Conservation (phyloP, 2,888 invertebrate genomes). For the Drosophila phalerata region DNA sequence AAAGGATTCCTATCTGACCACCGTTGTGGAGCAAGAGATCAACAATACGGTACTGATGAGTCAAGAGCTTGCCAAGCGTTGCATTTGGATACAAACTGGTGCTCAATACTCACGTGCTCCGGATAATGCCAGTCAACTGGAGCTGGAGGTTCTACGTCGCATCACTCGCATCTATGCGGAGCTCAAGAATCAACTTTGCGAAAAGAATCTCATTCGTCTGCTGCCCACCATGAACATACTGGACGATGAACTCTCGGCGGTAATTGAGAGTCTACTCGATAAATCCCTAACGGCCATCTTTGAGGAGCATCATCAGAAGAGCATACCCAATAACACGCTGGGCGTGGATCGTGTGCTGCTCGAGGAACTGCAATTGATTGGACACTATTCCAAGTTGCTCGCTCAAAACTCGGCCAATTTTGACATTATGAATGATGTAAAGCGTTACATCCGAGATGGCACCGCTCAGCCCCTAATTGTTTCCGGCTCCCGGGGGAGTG, state of each 20-base stretch:
- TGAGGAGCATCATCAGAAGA: slow-evolving; percentile 89
- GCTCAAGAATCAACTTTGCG: slow-evolving; percentile 90
- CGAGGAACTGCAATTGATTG: slow-evolving; percentile 90
- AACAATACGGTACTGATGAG: slow-evolving; percentile 93
- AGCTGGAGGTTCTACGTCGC: slow-evolving; percentile 89
- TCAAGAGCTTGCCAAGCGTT: slow-evolving; percentile 91
- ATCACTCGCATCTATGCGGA: slow-evolving; percentile 90
- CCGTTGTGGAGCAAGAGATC: slow-evolving; percentile 93
- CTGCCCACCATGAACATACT: slow-evolving; percentile 85
- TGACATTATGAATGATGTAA: slow-evolving; percentile 83
- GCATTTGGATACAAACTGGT: slow-evolving; percentile 92
- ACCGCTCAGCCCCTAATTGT: slow-evolving; percentile 88
- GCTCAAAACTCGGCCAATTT: slow-evolving; percentile 88
- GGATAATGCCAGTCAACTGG: slow-evolving; percentile 87
- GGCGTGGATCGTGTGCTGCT: slow-evolving; percentile 90
- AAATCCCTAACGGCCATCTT: slow-evolving; percentile 89
- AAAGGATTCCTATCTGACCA: slow-evolving; percentile 92
- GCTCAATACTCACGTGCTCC: slow-evolving; percentile 86
- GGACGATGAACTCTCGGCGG: slow-evolving; percentile 85
- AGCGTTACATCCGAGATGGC: slow-evolving; percentile 86
- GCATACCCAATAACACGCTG: slow-evolving; percentile 88
- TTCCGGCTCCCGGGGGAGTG: slow-evolving; percentile 92
- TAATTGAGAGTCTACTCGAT: slow-evolving; percentile 89
- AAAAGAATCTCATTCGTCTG: slow-evolving; percentile 90
- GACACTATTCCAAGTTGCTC: slow-evolving; percentile 89